Base-by-base conservation (phyloP, 2,888 invertebrate genomes). In the Dermolepida albohirtum region DNA sequence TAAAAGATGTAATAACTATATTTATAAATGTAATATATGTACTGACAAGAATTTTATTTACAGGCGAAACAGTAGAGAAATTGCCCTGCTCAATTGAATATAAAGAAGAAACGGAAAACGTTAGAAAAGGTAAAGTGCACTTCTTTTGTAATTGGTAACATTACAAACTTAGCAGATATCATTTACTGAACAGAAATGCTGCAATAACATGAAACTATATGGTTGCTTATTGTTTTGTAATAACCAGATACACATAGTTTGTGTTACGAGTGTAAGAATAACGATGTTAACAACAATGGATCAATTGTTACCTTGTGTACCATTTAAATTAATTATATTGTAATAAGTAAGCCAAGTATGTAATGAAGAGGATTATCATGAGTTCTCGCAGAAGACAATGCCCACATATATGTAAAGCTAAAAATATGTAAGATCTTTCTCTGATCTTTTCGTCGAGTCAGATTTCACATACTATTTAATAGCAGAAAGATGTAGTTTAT, bases 11-110 rank as follows among this genome's bases (percentile, higher is more conserved):
- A n/a, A n/a, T n/a, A n/a, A n/a, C n/a, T n/a, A n/a, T n/a, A n/a
- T n/a, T n/a, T n/a, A n/a, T n/a, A n/a, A n/a, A 12, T 29, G 11
- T n/a, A 52, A 52, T n/a, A 14, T 52, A 12, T 52, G n/a, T 54
- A 54, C 5, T 54, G 17, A 54, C 16, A 39, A 52, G 10, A 7
- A 5, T 14, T 50, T 74, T 75, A 74, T 65, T 82, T 82, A 64
- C 77, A 82, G 82, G 79, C 78, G 82, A 82, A 66, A 74, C 78
- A 47, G 78, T 77, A 64, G 82, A 82, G 70, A 80, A 80, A 73
- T 74, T 80, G 72, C 78, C 80, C 55, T 64, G 67, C 29, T 67
- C 71, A 11, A 71, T 81, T 74, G 81, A 82, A 72, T 80, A 77
- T 73, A 75, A 77, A 68, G 76, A 77, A 66, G 79, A 81, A 59